phyloP scores from a whole-genome alignment of 35 echinoderm and acorn worm species.

The Lytechinus variegatus region DNA sequence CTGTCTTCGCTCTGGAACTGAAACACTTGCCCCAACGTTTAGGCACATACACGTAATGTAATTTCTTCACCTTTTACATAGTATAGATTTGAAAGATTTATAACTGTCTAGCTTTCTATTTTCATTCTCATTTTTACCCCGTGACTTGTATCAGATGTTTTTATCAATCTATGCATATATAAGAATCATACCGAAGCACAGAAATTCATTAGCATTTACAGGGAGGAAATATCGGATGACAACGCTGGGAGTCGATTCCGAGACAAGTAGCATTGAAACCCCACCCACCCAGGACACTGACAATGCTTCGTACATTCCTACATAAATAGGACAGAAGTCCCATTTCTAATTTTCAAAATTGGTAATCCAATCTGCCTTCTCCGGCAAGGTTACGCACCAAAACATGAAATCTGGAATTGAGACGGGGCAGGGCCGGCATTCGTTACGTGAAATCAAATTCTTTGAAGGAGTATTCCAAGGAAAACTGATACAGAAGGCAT shows the following conservation, averaged over 20 bases:
- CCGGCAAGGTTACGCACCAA: neutral
- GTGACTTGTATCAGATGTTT: constrained; percentile 2
- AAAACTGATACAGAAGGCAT: neutral
- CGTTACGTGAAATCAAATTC: neutral
- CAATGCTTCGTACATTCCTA: neutral
- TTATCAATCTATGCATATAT: neutral
- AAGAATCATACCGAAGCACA: neutral
- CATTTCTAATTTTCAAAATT: constrained; percentile 15
- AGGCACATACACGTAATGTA: neutral
- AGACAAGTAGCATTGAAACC: neutral
- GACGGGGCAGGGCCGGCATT: neutral
- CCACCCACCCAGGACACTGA: neutral
- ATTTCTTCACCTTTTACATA: neutral
- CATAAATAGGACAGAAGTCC: constrained; percentile 12
- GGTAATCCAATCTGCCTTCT: neutral
- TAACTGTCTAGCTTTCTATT: neutral
- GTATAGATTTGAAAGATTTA: neutral
- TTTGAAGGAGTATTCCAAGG: neutral
- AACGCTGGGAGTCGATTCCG: neutral
- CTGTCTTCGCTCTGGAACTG: neutral
- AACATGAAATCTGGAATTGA: neutral
- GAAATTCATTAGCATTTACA: neutral
- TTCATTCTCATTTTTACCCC: neutral
- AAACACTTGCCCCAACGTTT: neutral
- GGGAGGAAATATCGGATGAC: neutral